Conservation (phyloP, 2,797 vertebrate genomes). For the Oceanodroma leucorhoa region DNA sequence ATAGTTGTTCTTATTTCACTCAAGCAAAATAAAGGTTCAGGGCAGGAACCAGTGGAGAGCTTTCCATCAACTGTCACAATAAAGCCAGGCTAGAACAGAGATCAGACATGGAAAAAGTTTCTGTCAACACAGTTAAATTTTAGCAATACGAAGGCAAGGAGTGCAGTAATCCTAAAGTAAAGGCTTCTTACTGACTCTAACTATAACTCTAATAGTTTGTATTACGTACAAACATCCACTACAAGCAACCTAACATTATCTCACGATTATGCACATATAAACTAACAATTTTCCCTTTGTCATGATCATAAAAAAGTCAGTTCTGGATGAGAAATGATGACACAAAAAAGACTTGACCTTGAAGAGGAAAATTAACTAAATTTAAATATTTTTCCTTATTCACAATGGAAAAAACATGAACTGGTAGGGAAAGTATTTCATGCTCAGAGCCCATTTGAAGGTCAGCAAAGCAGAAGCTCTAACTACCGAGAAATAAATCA, state of each 20-base stretch:
- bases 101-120: constrained; percentile 23
- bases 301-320: neutral
- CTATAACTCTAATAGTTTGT: neutral
- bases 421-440: constrained; percentile 5
- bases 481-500: constrained; percentile 31
- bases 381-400: constrained; percentile 52
- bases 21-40: neutral
- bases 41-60: neutral
- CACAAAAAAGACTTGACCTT: constrained; percentile 19
- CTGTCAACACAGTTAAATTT: neutral
- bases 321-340: constrained; percentile 34
- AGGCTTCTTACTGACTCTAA: neutral
- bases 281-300: neutral
- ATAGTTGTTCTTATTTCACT: neutral
- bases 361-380: constrained; percentile 55
- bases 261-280: neutral
- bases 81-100: neutral
- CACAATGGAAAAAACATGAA: constrained; percentile 46
- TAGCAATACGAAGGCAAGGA: neutral
- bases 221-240: neutral
- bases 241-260: neutral
- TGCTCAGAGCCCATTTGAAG: constrained; percentile 36
- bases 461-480: constrained; percentile 10
- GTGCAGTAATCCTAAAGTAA: neutral
- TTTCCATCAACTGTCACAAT: neutral